A percentile compares a stretch with the other conserved stretches of the same genome.
These are phyloP conservation scores for Danio kyathit DNA, from an alignment of 2,797 vertebrate genomes.

Conservation along the genomic window DNA sequence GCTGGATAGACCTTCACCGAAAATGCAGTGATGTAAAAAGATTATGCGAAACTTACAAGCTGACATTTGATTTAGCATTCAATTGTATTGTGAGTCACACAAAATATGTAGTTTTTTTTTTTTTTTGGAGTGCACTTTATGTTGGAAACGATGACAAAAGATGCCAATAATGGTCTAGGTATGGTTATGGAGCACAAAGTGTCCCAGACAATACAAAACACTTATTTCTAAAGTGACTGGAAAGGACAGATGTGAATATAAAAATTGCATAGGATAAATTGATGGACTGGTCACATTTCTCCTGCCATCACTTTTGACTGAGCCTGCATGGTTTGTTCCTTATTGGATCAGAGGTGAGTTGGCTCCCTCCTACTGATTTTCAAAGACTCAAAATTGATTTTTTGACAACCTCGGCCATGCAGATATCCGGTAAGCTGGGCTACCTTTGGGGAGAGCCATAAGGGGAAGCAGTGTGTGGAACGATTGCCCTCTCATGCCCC, in stretches of 20 bases:
- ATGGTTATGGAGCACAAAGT: not conserved
- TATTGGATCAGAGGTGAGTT: not conserved
- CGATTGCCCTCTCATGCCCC: conserved; percentile 48
- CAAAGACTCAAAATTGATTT: conserved; percentile 76
- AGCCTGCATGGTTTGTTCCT: not conserved
- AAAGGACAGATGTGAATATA: not conserved
- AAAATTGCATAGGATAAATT: not conserved
- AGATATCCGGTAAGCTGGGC: conserved; percentile 52
- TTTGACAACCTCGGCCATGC: conserved; percentile 67
- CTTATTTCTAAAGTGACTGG: not conserved
- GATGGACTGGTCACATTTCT: not conserved
- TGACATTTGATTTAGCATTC: not conserved
- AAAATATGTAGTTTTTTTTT: not conserved
- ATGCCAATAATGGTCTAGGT: not conserved
- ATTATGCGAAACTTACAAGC: not conserved
- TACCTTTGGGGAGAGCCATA: conserved; percentile 25
- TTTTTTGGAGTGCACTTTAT: not conserved
- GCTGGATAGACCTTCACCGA: not conserved
- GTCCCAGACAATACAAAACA: not conserved
- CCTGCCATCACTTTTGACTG: not conserved
- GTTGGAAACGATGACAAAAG: conserved; percentile 4
- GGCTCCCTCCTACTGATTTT: conserved; percentile 67
- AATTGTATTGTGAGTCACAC: not conserved
- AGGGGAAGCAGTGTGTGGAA: conserved; percentile 6
- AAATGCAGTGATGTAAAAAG: not conserved